phyloP scores from a whole-genome alignment of 2,113 vertebrate genomes.

The Castor canadensis region DNA sequence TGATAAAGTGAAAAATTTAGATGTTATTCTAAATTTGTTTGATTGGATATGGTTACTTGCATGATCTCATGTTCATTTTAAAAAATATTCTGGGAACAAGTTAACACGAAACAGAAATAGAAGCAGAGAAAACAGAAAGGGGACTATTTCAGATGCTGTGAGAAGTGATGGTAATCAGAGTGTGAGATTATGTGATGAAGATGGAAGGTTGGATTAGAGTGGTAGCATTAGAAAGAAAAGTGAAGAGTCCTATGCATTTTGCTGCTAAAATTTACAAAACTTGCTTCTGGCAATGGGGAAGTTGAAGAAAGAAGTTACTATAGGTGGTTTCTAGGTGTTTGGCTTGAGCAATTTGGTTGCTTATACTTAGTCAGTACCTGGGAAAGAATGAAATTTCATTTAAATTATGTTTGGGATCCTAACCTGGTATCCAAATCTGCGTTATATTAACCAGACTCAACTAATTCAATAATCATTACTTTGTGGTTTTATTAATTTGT shows the following conservation, averaged over 20 bases:
- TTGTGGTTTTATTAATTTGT: not conserved
- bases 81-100: not conserved
- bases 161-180: accelerated
- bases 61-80: not conserved
- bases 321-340: not conserved
- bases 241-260: not conserved
- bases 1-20: not conserved
- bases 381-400: not conserved
- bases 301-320: not conserved
- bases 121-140: not conserved
- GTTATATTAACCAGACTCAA: not conserved
- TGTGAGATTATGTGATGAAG: not conserved
- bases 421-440: not conserved
- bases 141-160: not conserved
- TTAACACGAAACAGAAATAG: not conserved
- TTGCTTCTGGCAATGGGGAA: not conserved
- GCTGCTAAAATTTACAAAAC: not conserved
- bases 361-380: not conserved
- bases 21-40: not conserved
- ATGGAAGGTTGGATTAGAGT: not conserved
- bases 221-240: not conserved
- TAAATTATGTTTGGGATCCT: not conserved
- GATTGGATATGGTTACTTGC: not conserved
- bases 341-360: not conserved
- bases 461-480: not conserved